Conservation (phyloP, 2,113 vertebrate species). For the Salvator merianae region DNA sequence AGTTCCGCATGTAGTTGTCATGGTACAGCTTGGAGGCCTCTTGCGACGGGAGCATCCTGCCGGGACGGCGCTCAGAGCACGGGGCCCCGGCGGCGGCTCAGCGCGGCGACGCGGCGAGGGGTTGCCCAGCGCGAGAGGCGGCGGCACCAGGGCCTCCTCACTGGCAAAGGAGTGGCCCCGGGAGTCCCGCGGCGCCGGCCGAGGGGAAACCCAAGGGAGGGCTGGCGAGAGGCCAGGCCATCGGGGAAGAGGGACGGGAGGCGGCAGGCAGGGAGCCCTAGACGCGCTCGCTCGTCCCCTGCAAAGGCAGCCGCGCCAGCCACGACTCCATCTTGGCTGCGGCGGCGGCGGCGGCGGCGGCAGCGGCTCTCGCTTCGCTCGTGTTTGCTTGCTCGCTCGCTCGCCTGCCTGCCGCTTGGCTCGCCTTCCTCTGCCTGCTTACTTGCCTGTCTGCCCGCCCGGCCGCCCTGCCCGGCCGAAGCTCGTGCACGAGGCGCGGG, state of each 20-base stretch:
- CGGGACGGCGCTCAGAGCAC: slow-evolving; percentile 52
- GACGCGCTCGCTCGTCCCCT: slow-evolving; percentile 12
- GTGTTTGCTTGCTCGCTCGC: not conserved
- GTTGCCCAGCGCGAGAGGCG: slow-evolving; percentile 24
- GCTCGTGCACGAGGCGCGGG: slow-evolving; percentile 12
- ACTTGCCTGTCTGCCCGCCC: not conserved
- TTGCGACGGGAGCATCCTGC: slow-evolving; percentile 92
- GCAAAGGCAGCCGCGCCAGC: slow-evolving; percentile 24
- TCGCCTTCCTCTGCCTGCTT: not conserved
- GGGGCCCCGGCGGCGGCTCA: not conserved
- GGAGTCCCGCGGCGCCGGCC: slow-evolving; percentile 20
- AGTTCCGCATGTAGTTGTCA: slow-evolving; percentile 93
- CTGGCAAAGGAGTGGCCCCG: not conserved
- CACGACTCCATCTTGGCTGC: slow-evolving; percentile 44
- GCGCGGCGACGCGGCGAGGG: slow-evolving; percentile 11
- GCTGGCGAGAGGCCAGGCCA: slow-evolving; percentile 27
- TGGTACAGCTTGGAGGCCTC: slow-evolving; percentile 97
- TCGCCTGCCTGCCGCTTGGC: not conserved
- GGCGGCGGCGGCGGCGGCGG: not conserved
- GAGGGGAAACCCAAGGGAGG: not conserved
- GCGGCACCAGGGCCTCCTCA: not conserved
- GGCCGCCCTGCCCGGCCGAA: slow-evolving; percentile 11
- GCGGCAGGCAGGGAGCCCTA: slow-evolving; percentile 3
- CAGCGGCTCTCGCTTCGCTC: slow-evolving; percentile 21
- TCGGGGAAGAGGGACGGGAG: not conserved